Base-by-base conservation (phyloP, 2,888 invertebrate genomes). In the Sesia apiformis region DNA sequence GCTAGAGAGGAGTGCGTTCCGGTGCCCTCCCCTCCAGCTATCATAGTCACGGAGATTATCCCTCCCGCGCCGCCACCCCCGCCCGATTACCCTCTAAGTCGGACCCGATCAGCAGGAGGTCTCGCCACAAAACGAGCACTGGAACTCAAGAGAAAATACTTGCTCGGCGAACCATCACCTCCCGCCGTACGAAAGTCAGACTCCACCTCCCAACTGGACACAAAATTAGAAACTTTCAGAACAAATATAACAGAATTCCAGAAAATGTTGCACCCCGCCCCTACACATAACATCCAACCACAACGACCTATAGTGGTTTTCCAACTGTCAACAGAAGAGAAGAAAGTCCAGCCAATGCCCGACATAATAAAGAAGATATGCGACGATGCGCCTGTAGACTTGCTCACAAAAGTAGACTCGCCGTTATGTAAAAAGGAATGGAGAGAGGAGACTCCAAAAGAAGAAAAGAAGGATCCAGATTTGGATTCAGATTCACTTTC, bases 171-270 rank as follows among this genome's bases (percentile, higher is more conserved):
- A 61, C 90, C 91, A 0, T 92, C 90, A 4, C 91, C 92, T 0
- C 93, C 94, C 42, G 91, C 93, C 39, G 94, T 96, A 39, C 92
- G 94, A 63, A 95, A 95, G 72, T 96, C 96, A 0, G 95, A 95
- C 54, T 95, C 95, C 55, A 94, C 96, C 4, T 94, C 96, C 0
- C 94, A 95, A 58, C 90, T 97, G 46, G 96, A 97, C 74, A 95
- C 94, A 4, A 95, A 95, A 76, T 92, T 97, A 56, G 94, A 95
- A 81, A 95, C 94, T 58, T 94, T 97, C 72, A 93, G 96, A 61
- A 95, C 94, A 42, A 94, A 94, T 65, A 97, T 97, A 58, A 94
- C 96, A 0, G 96, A 97, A 72, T 95, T 96, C 70, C 97, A 97
- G 69, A 97, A 96, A 71, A 84, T 96, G 62, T 78, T 97, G 49